Conservation (phyloP, 2,113 vertebrate genomes). For the Erythrocercus mccallii region DNA sequence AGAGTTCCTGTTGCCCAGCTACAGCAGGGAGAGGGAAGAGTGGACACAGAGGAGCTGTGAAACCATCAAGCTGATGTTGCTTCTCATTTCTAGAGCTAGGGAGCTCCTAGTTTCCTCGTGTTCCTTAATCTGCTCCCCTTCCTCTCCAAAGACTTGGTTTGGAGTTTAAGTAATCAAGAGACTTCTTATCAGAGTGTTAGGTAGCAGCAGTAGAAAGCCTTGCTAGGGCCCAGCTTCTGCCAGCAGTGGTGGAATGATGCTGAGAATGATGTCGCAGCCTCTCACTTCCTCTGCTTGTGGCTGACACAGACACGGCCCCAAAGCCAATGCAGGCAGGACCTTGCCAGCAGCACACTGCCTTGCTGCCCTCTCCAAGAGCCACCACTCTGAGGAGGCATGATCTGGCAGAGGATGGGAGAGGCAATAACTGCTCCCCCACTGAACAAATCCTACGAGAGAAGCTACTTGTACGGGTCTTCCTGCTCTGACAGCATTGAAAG, state of each 20-base stretch:
- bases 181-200: background rate
- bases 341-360: background rate
- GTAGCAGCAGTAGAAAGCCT: background rate
- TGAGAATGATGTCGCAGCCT: fast-evolving
- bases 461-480: background rate
- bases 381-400: fast-evolving
- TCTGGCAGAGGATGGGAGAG: background rate
- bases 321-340: background rate
- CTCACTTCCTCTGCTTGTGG: fast-evolving
- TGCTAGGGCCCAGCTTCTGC: background rate
- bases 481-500: background rate
- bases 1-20: background rate
- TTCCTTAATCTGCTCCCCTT: background rate
- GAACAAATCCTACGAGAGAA: background rate
- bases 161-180: background rate
- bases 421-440: background rate
- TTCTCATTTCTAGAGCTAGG: background rate
- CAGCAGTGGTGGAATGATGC: background rate
- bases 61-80: background rate
- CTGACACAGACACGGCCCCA: background rate
- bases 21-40: background rate
- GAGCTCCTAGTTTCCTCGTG: too few relatives aligned
- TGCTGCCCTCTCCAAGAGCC: background rate
- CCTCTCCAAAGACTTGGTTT: background rate
- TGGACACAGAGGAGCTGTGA: background rate